Percentiles rank a stretch among this genome's conserved stretches.
Conservation (phyloP, 2,888 invertebrate genomes). For the Heteromurus nitidus region DNA sequence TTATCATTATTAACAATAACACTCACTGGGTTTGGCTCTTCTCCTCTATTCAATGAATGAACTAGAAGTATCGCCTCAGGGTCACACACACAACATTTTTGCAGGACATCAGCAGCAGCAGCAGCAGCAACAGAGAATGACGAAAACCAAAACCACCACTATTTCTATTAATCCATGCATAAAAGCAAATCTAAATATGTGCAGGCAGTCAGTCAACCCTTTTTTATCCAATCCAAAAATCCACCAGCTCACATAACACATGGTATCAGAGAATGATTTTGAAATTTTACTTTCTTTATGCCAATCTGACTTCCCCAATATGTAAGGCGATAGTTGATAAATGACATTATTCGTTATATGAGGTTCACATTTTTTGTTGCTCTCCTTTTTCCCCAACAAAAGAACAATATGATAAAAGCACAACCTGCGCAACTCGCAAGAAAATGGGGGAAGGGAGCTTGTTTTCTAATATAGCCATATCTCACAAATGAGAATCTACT, state of each 20-base stretch:
- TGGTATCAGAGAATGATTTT: too few species aligned
- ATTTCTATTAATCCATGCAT: too few species aligned
- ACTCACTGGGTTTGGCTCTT: slow-evolving; percentile 14
- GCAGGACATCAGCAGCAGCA: neutral
- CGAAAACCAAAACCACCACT: too few species aligned
- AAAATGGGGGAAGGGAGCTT: neutral
- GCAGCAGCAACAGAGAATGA: neutral
- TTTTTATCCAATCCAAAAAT: too few species aligned
- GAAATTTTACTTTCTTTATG: too few species aligned
- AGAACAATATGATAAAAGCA: too few species aligned
- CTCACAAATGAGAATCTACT: slow-evolving; percentile 47
- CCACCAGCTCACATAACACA: too few species aligned
- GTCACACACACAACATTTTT: neutral
- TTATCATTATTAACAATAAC: neutral
- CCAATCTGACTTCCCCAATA: too few species aligned
- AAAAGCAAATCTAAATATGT: too few species aligned
- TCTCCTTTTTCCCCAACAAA: neutral
- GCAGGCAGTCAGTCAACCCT: too few species aligned
- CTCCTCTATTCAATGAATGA: neutral
- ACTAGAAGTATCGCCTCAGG: neutral
- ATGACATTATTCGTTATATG: slow-evolving; percentile 15
- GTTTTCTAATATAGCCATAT: slow-evolving; percentile 8
- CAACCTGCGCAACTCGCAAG: neutral
- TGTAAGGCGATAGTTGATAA: neutral
- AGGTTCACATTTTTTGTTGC: neutral